Conservation (phyloP, 2,113 vertebrate genomes). For the Myanophis thanlyinensis region DNA sequence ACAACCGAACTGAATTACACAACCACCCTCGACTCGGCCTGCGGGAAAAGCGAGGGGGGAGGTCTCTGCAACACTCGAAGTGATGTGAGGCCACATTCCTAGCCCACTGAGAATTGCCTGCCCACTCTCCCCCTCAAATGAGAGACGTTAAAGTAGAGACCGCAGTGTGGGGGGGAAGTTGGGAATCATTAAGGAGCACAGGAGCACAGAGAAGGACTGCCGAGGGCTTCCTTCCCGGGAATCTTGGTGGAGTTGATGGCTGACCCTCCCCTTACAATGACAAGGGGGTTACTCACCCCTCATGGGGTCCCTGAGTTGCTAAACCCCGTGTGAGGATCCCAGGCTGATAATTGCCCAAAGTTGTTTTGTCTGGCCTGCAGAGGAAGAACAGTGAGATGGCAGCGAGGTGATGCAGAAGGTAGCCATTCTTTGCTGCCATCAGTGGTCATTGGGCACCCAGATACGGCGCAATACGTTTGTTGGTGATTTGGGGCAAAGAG, state of each 20-base stretch:
- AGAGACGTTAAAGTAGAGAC: background rate
- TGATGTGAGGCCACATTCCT: background rate
- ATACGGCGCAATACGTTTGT: background rate
- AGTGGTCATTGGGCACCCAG: background rate
- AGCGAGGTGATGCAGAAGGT: background rate
- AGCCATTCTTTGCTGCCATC: background rate
- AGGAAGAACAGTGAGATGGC: background rate
- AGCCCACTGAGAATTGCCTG: background rate
- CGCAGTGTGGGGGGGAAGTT: background rate
- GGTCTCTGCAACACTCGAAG: background rate
- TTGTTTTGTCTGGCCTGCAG: background rate
- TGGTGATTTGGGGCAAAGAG: background rate
- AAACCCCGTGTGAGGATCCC: no score
- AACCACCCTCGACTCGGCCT: background rate
- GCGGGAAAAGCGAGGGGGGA: background rate
- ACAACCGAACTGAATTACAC: conserved; percentile 37
- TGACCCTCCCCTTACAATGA: background rate
- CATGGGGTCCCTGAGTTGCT: no score
- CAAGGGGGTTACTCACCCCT: background rate
- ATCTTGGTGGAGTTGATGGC: background rate
- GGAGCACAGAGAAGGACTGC: background rate
- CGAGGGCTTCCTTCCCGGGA: no score
- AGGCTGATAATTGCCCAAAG: background rate
- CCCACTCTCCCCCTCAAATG: background rate
- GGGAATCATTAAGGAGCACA: background rate